These are phyloP conservation scores for Drosophila subobscura DNA, from an alignment of 1,140 invertebrate genomes.

Conservation along the genomic window DNA sequence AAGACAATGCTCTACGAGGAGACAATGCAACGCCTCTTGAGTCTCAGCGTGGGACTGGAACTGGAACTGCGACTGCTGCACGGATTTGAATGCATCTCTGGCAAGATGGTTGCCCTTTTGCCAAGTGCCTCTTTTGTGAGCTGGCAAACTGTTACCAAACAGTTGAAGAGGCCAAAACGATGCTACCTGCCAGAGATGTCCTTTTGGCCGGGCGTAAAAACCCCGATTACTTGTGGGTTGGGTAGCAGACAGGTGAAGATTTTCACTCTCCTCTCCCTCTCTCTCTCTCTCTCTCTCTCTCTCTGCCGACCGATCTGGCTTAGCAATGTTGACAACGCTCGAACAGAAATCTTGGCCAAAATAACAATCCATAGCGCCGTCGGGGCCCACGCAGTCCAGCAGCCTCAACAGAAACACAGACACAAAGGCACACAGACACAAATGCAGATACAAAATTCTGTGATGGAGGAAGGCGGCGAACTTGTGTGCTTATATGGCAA, in stretches of 20 bases:
- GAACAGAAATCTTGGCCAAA: conserved; percentile 68
- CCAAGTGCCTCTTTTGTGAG: conserved; percentile 55
- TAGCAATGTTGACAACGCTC: conserved; percentile 69
- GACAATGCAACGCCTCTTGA: conserved; percentile 75
- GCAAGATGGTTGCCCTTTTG: conserved; percentile 61
- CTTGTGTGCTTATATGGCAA: conserved; percentile 76
- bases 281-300: background rate
- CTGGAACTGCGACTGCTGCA: background rate
- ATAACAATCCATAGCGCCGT: conserved; percentile 72
- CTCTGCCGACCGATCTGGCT: conserved; percentile 20
- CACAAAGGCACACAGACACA: conserved; percentile 10
- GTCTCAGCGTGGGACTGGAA: conserved; percentile 62
- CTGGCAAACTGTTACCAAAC: conserved; percentile 23
- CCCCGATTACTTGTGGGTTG: conserved; percentile 55
- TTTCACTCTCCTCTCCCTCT: background rate
- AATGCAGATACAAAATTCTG: conserved; percentile 8
- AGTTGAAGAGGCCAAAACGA: conserved; percentile 47
- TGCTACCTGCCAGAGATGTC: conserved; percentile 60
- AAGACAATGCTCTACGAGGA: conserved; percentile 31
- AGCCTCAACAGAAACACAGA: conserved; percentile 27
- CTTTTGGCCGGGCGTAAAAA: conserved; percentile 59
- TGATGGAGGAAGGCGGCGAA: conserved; percentile 50
- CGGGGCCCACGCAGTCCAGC: conserved; percentile 70
- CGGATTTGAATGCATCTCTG: conserved; percentile 11
- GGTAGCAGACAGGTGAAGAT: conserved; percentile 51